phyloP scores from a whole-genome alignment of 2,797 vertebrate genomes.

The Huso huso region DNA sequence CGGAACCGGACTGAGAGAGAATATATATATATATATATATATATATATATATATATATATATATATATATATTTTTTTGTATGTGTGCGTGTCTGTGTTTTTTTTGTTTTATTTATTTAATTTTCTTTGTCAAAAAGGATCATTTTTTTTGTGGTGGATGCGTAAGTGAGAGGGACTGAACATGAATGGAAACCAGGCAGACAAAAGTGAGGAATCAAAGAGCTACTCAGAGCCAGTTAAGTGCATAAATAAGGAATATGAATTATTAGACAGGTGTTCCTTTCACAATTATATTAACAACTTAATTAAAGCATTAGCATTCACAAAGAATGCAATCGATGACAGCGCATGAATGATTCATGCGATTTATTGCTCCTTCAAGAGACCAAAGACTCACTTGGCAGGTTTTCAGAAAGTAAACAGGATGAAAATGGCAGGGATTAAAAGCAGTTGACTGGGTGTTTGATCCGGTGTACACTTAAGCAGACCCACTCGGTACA shows the following conservation, averaged over 20 bases:
- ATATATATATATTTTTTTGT: too few relatives aligned
- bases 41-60: too few relatives aligned
- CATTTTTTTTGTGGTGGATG: too few relatives aligned
- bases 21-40: too few relatives aligned
- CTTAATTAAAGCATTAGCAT: constrained; percentile 16
- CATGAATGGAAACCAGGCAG: neutral
- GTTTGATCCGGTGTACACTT: constrained; percentile 12
- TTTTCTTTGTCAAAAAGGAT: too few relatives aligned
- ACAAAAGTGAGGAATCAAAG: constrained; percentile 8
- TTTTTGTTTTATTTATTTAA: too few relatives aligned
- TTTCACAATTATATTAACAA: constrained; percentile 17
- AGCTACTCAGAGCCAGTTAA: constrained; percentile 10
- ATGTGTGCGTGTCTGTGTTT: too few relatives aligned
- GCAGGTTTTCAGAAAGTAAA: constrained; percentile 14
- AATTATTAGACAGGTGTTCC: constrained; percentile 16
- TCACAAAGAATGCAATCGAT: constrained; percentile 12
- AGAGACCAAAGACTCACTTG: constrained; percentile 16
- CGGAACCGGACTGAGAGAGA: too few relatives aligned
- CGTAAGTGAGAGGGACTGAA: neutral
- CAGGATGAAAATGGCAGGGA: constrained; percentile 14
- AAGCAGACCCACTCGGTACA: constrained; percentile 7
- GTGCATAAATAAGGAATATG: constrained; percentile 10
- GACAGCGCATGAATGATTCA: constrained; percentile 20
- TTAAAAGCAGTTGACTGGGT: constrained; percentile 2
- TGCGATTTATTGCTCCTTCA: constrained; percentile 3